phyloP scores from a whole-genome alignment of 92 coral and sea anemone genomes.

The Blastomussa wellsi region DNA sequence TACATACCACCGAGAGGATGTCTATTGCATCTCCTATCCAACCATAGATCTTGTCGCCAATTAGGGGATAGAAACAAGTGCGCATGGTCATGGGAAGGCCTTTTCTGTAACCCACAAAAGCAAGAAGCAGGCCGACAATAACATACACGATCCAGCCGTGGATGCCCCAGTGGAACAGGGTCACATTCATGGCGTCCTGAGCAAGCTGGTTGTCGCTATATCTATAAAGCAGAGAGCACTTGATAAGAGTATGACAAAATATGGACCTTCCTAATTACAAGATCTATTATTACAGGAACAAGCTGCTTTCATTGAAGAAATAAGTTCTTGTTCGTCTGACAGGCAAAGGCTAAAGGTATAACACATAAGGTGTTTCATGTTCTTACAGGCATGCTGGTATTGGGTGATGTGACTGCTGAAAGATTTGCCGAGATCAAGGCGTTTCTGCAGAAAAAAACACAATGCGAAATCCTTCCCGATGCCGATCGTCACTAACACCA shows the following conservation, averaged over 20 bases:
- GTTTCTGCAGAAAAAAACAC: not conserved
- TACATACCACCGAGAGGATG: constrained; percentile 71
- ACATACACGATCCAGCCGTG: constrained; percentile 95
- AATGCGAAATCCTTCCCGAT: not conserved
- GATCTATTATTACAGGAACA: no score
- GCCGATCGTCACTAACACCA: not conserved
- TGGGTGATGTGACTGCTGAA: no score
- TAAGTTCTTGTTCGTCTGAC: not conserved
- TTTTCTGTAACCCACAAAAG: constrained; percentile 71
- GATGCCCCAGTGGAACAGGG: constrained; percentile 92
- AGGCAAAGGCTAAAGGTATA: not conserved
- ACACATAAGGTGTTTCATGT: not conserved
- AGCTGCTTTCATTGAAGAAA: not conserved
- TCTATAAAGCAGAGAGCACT: constrained; percentile 32
- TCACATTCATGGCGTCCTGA: constrained; percentile 89
- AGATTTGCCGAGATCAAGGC: no score
- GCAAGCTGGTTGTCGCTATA: constrained; percentile 88
- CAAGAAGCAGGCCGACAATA: constrained; percentile 81
- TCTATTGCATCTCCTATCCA: constrained; percentile 82
- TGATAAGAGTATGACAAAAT: not conserved
- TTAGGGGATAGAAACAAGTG: constrained; percentile 82
- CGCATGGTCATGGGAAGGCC: constrained; percentile 95
- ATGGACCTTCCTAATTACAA: not conserved
- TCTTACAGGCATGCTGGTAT: not conserved
- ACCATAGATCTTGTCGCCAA: constrained; percentile 84